Conservation (phyloP, 2,888 invertebrate genomes). For the Hyles lineata region DNA sequence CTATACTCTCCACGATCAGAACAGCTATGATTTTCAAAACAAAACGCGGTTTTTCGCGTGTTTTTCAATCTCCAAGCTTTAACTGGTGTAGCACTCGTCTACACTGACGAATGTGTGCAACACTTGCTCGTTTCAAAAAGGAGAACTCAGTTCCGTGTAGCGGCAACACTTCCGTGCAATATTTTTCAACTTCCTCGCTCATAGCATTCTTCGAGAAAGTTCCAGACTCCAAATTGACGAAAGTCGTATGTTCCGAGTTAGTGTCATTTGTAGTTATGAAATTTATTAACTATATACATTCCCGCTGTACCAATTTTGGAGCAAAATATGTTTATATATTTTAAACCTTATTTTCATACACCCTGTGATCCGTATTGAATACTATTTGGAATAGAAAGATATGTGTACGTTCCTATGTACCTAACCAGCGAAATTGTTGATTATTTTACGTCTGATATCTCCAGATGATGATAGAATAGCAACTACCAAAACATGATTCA, state of each 20-base stretch:
- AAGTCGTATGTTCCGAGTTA: constrained; percentile 3
- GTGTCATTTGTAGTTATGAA: background rate
- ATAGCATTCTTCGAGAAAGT: constrained; percentile 5
- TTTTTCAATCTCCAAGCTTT: background rate
- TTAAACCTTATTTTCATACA: too few relatives aligned
- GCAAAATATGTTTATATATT: too few relatives aligned
- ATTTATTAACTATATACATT: too few relatives aligned
- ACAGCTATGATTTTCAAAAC: too few relatives aligned
- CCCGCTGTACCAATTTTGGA: too few relatives aligned
- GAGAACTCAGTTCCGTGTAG: background rate
- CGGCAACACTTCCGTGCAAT: background rate
- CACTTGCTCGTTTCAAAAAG: constrained; percentile 16
- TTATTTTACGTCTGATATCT: too few relatives aligned
- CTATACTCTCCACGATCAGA: too few relatives aligned
- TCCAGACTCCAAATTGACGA: constrained; percentile 4
- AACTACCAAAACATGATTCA: too few relatives aligned
- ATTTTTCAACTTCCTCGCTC: constrained; percentile 22
- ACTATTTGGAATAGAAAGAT: background rate
- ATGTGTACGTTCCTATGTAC: too few relatives aligned
- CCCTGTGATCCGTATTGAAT: too few relatives aligned
- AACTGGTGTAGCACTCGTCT: background rate
- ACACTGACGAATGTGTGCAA: constrained; percentile 5
- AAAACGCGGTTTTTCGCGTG: background rate
- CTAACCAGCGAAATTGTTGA: too few relatives aligned
- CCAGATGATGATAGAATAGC: too few relatives aligned